phyloP scores from a whole-genome alignment of 2,888 invertebrate species.

The Dioctria linearis region DNA sequence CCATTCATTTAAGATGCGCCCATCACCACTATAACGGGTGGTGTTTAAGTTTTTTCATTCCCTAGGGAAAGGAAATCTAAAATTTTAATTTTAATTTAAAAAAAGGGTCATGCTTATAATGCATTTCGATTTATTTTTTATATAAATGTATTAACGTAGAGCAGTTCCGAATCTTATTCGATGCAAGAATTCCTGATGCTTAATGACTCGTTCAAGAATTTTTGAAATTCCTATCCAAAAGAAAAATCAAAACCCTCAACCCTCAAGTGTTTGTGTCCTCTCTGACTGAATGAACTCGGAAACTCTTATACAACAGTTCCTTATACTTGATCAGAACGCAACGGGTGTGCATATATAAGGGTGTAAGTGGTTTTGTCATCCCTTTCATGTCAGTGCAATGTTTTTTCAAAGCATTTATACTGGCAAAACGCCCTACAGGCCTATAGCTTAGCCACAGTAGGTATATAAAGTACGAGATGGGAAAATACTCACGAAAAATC shows the following conservation, averaged over 20 bases:
- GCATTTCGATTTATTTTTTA: too few species aligned
- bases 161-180: too few species aligned
- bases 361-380: conserved; percentile 63
- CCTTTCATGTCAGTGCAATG: conserved; percentile 58
- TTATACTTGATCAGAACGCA: conserved; percentile 40
- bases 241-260: conserved; percentile 30
- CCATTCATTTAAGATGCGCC: not conserved
- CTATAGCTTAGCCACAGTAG: conserved; percentile 8
- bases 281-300: conserved; percentile 26
- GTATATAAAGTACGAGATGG: conserved; percentile 16
- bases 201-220: too few species aligned
- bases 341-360: conserved; percentile 54
- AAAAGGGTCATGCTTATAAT: too few species aligned
- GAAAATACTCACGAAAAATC: conserved; percentile 42
- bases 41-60: conserved; percentile 24
- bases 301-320: conserved; percentile 10
- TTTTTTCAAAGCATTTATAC: conserved; percentile 46
- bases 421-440: conserved; percentile 5
- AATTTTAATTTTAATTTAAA: not conserved
- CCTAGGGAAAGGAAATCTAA: not conserved
- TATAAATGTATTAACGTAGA: too few species aligned
- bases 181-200: too few species aligned
- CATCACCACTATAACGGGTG: not conserved
- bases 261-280: conserved; percentile 43
- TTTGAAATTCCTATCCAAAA: not conserved